phyloP scores from a whole-genome alignment of 1,140 invertebrate species.

The Meloidogyne floridensis region DNA sequence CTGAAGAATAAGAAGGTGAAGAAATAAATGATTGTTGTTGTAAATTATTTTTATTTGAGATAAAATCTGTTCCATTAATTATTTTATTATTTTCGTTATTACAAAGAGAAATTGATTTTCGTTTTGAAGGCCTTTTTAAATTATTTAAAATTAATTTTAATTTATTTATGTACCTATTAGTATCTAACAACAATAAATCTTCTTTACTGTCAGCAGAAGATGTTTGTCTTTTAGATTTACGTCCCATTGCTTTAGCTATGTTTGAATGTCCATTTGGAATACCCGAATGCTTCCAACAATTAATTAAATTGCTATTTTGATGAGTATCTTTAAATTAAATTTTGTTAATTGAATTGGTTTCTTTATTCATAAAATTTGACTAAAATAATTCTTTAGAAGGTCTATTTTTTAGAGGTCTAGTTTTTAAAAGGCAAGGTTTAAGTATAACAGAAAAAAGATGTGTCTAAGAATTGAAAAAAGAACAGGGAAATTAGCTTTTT shows the following conservation, averaged over 20 bases:
- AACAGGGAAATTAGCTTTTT: no score
- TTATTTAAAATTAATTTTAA: background rate
- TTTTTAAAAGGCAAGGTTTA: no score
- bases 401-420: no score
- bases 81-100: background rate
- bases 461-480: no score
- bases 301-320: background rate
- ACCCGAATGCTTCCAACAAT: constrained; percentile 5
- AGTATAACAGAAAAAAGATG: no score
- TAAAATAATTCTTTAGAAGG: no score
- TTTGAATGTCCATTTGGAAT: constrained; percentile 23
- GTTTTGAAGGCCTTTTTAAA: background rate
- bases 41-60: background rate
- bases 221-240: constrained; percentile 4
- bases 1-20: background rate
- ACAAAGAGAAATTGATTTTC: constrained; percentile 5
- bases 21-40: background rate
- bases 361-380: no score
- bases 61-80: background rate
- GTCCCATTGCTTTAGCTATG: constrained; percentile 20
- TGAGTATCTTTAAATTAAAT: background rate
- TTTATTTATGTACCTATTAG: background rate
- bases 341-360: no score
- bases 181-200: constrained; percentile 16
- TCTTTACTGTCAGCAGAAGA: background rate